Evolutionary conservation across 2,888 invertebrate species (phyloP).

Genomic region (Eupeodes latifasciatus): DNA sequence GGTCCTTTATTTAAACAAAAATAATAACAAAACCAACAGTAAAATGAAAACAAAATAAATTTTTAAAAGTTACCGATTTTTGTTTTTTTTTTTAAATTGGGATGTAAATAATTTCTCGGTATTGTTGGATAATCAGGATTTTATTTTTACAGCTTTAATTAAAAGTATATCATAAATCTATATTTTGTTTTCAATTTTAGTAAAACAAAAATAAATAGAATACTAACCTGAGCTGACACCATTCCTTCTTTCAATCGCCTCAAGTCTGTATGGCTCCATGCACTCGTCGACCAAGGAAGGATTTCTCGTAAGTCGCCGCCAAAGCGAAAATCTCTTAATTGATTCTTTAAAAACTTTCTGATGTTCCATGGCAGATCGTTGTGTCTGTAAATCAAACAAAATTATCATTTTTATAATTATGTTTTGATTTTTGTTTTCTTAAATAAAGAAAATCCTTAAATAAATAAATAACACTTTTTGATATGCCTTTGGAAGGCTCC

Average conservation of each 20-base stretch:
- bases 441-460: too few relatives aligned
- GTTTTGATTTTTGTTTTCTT: too few relatives aligned
- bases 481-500: too few relatives aligned
- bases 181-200: too few relatives aligned
- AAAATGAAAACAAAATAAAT: too few relatives aligned
- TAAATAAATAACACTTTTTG: too few relatives aligned
- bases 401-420: background rate
- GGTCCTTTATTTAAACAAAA: background rate
- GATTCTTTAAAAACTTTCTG: conserved; percentile 88
- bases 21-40: too few relatives aligned
- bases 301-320: conserved; percentile 88
- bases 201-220: background rate
- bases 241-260: conserved; percentile 89
- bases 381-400: conserved; percentile 81
- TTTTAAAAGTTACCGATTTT: background rate
- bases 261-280: conserved; percentile 92
- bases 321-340: conserved; percentile 86
- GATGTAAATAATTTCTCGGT: too few relatives aligned
- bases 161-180: too few relatives aligned
- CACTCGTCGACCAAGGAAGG: conserved; percentile 90
- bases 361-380: conserved; percentile 89
- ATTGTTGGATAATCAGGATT: too few relatives aligned
- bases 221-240: conserved; percentile 89
- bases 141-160: too few relatives aligned
- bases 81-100: too few relatives aligned